Evolutionary conservation across 2,113 vertebrate species (phyloP).

Genomic region (Dermatemys mawii): DNA sequence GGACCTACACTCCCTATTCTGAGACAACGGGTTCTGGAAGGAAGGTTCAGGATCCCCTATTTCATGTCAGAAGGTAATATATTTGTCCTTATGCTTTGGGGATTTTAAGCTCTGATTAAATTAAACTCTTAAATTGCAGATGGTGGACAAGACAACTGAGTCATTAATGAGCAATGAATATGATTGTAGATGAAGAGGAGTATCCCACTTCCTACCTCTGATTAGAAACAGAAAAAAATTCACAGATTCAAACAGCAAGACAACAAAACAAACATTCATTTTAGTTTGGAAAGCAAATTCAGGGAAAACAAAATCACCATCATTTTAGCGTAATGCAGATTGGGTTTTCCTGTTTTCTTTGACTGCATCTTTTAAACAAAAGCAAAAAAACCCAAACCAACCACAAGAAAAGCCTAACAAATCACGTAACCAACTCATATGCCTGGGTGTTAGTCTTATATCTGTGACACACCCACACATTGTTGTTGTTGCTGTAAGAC

Average conservation of each 20-base stretch:
- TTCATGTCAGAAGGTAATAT: slow-evolving; percentile 98
- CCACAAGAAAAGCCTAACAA: neutral
- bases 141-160: neutral
- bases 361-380: neutral
- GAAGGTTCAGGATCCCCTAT: slow-evolving; percentile 98
- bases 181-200: neutral
- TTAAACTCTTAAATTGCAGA: neutral
- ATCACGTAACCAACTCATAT: neutral
- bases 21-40: slow-evolving; percentile 95
- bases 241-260: neutral
- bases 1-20: slow-evolving; percentile 95
- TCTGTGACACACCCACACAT: neutral
- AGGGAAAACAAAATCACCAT: neutral
- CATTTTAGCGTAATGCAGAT: neutral
- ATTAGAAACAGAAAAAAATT: slow-evolving; percentile 18
- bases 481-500: neutral
- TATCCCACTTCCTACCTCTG: neutral
- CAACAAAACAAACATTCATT: neutral
- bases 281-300: neutral
- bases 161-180: slow-evolving; percentile 3
- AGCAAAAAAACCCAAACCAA: neutral
- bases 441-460: neutral
- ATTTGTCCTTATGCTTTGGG: rapidly evolving
- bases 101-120: neutral
- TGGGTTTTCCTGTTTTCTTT: neutral